Evolutionary conservation across 1,140 invertebrate species (phyloP), one percentile per base, ranked within the genome.

Genomic region (Pissodes strobi): DNA sequence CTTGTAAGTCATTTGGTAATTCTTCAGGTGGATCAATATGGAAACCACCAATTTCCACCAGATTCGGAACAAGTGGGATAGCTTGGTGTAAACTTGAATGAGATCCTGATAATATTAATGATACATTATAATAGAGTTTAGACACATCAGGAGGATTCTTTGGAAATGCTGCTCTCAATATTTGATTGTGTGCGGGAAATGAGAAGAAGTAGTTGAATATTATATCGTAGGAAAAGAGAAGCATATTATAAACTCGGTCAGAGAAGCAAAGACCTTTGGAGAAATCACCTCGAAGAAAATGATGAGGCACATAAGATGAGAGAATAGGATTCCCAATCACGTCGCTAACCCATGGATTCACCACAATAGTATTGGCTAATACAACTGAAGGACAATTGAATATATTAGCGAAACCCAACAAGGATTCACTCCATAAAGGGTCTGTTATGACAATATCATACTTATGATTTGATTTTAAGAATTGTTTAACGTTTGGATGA

Each of bases 91-190:
- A 70, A 3, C 76, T 78, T 10, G 82, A 79, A 67, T 86, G 82
- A n/a, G 84, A 83, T 63, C 87, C 86, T 0, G 82, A 38, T 8
- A 89, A 82, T 1, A 81, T 67, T 4, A 82, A 67, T 0, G 84
- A 83, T 17, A 78, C 46, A 71, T 85, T 80, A 21, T 69, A 9
- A n/a, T 25, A 17, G 9, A 66, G 19, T 12, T 53, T 10, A 12
- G 46, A 30, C 10, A 41, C 27, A 18, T 55, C 55, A 13, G 43
- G 41, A 15, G 19, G 10, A 30, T 43, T 22, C 2, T 22, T 17
- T 5, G 43, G 19, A 55, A 63, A 63, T 41, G 4, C 12, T 8
- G 8, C 3, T 41, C 43, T 30, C 6, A 59, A 25, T 15, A 65
- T 13, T 5, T 21, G 12, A 25, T 65, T 56, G 0, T 59, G 25